Percentiles rank a stretch among this genome's conserved stretches.
phyloP scores from a whole-genome alignment of 2,888 invertebrate genomes.

The Deladenus siricidicola region DNA sequence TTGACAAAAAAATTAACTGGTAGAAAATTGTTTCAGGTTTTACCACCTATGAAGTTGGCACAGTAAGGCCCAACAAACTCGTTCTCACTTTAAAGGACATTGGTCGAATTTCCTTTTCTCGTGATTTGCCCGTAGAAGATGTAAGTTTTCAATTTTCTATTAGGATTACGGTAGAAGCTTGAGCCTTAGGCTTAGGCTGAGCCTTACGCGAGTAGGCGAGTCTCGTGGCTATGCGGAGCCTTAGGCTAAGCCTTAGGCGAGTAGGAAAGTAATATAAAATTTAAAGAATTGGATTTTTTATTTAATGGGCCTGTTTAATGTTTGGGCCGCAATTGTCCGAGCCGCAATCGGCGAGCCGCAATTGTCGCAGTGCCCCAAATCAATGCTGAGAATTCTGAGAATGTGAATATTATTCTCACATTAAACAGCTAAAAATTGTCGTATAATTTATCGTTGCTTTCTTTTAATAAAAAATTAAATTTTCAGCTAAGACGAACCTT shows the following conservation, averaged over 20 bases:
- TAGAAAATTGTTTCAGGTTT: slow-evolving; percentile 44
- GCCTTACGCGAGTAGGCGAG: no score
- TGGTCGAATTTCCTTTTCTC: slow-evolving; percentile 53
- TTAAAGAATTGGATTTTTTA: no score
- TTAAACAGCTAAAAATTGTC: no score
- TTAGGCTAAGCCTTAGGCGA: background rate
- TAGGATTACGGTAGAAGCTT: background rate
- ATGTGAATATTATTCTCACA: no score
- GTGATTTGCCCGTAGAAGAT: slow-evolving; percentile 54
- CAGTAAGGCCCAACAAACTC: slow-evolving; percentile 45
- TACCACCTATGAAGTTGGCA: slow-evolving; percentile 54
- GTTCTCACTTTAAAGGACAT: slow-evolving; percentile 52
- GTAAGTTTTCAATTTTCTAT: slow-evolving; percentile 30
- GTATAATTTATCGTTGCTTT: no score
- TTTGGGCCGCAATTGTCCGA: no score
- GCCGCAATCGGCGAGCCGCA: no score
- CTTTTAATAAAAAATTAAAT: no score
- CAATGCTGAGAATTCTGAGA: background rate
- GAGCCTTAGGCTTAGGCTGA: no score
- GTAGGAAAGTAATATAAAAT: background rate
- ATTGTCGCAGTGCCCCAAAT: no score
- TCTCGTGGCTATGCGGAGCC: no score
- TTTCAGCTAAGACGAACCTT: slow-evolving; percentile 52
- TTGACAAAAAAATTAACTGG: no score
- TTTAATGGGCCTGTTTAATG: background rate